These are phyloP conservation scores for Keiferia lycopersicella DNA, from an alignment of 2,888 invertebrate genomes.

Conservation along the genomic window DNA sequence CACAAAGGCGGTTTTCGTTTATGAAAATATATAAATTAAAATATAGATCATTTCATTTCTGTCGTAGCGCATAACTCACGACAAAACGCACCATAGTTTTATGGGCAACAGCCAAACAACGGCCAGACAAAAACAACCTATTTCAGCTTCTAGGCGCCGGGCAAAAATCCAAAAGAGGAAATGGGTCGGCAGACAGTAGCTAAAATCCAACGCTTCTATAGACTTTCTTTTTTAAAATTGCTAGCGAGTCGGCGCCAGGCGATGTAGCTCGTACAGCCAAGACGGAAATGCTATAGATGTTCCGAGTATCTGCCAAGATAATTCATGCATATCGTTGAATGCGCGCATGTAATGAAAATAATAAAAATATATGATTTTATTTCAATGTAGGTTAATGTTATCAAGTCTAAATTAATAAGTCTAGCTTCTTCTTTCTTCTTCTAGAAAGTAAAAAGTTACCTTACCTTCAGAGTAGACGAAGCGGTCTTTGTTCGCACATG, in stretches of 20 bases:
- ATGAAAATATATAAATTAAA: too few relatives aligned
- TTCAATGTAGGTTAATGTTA: background rate
- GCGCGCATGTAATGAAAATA: background rate
- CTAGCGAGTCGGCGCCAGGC: constrained; percentile 34
- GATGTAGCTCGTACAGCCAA: background rate
- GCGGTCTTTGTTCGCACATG: too few relatives aligned
- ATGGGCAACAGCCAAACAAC: background rate
- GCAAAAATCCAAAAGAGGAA: constrained; percentile 7
- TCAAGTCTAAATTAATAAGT: background rate
- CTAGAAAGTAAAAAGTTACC: too few relatives aligned
- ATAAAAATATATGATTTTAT: background rate
- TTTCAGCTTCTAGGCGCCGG: constrained; percentile 1
- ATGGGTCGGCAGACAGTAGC: constrained; percentile 9
- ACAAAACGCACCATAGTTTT: background rate
- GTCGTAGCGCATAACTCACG: too few relatives aligned
- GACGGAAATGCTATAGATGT: background rate
- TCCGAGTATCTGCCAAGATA: background rate
- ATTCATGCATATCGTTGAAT: background rate
- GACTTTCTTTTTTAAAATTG: constrained; percentile 24
- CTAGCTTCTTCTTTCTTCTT: too few relatives aligned
- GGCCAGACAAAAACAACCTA: constrained; percentile 1
- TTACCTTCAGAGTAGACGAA: too few relatives aligned
- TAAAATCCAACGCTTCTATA: background rate
- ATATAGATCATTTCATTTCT: too few relatives aligned
- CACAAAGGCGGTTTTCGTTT: background rate